phyloP scores from a whole-genome alignment of 2,797 vertebrate genomes.

The Alcedo atthis region DNA sequence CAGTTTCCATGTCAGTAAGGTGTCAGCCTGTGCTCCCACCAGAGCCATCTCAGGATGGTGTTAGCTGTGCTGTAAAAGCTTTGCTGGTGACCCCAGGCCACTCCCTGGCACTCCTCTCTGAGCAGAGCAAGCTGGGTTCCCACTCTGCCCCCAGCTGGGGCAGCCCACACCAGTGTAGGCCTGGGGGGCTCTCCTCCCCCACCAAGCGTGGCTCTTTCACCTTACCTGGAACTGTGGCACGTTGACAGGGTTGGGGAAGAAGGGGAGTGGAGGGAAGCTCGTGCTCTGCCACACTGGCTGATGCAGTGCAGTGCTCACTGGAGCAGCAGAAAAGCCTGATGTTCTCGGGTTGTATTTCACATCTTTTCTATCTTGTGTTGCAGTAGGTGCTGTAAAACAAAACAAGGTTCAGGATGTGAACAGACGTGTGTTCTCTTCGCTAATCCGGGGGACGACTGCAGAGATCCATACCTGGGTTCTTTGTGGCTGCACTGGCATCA shows the following conservation, averaged over 20 bases:
- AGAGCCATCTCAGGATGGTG: not conserved
- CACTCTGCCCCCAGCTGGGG: not conserved
- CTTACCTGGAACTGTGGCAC: constrained; percentile 71
- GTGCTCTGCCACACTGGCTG: constrained; percentile 60
- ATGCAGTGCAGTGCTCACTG: constrained; percentile 8
- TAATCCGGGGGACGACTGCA: not conserved
- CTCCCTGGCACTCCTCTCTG: not conserved
- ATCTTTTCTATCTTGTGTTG: constrained; percentile 21
- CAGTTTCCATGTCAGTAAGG: not conserved
- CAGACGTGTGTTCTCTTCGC: not conserved
- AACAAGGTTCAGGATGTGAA: not conserved
- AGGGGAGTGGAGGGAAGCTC: constrained; percentile 18
- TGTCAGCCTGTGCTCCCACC: not conserved
- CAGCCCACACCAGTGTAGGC: rapidly evolving
- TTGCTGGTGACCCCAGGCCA: not conserved
- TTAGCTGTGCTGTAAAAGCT: not conserved
- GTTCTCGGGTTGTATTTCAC: constrained; percentile 18
- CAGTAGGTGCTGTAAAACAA: constrained; percentile 34
- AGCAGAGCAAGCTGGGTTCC: not conserved
- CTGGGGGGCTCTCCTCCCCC: no score
- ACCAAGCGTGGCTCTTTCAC: rapidly evolving
- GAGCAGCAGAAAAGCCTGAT: constrained; percentile 29
- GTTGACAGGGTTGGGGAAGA: constrained; percentile 32
- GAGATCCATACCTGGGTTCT: constrained; percentile 47
- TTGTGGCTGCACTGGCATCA: not conserved